Conservation (phyloP, 2,888 invertebrate species). For the Trachelus tabidus region DNA sequence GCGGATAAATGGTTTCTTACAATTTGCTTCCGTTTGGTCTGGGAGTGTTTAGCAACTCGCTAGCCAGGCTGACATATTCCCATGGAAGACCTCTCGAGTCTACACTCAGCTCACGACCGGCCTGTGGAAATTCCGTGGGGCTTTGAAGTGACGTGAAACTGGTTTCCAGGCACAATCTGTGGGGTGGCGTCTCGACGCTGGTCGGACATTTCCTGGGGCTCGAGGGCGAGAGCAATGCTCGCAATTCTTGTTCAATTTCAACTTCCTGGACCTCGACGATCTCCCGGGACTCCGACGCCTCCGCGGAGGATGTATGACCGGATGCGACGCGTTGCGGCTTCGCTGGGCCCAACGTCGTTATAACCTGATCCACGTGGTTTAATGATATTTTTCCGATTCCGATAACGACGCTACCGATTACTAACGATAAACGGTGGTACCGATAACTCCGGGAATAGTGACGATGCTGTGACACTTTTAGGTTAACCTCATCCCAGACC, state of each 20-base stretch:
- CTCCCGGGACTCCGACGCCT: conserved; percentile 51
- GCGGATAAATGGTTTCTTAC: conserved; percentile 45
- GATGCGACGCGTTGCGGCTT: conserved; percentile 76
- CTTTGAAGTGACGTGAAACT: conserved; percentile 79
- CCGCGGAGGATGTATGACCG: conserved; percentile 53
- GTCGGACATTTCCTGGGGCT: conserved; percentile 68
- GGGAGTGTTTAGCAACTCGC: conserved; percentile 57
- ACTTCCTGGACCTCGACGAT: conserved; percentile 49
- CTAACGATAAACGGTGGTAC: conserved; percentile 1
- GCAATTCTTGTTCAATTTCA: conserved; percentile 58
- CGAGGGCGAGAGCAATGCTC: conserved; percentile 67
- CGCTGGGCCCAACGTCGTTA: conserved; percentile 82
- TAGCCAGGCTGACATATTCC: conserved; percentile 67
- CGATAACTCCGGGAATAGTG: not conserved
- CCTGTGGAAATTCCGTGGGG: conserved; percentile 63
- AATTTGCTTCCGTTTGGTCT: conserved; percentile 52
- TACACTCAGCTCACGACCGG: conserved; percentile 59
- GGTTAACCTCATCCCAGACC: not conserved
- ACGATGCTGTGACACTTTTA: not conserved
- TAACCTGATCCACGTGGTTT: conserved; percentile 69
- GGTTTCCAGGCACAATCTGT: conserved; percentile 76
- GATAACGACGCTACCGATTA: not conserved
- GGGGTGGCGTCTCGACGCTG: conserved; percentile 52
- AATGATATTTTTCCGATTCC: not conserved
- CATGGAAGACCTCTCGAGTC: conserved; percentile 65